Evolutionary conservation across 2,888 invertebrate genomes (phyloP).

Genomic region (Drosophila kambysellisi): DNA sequence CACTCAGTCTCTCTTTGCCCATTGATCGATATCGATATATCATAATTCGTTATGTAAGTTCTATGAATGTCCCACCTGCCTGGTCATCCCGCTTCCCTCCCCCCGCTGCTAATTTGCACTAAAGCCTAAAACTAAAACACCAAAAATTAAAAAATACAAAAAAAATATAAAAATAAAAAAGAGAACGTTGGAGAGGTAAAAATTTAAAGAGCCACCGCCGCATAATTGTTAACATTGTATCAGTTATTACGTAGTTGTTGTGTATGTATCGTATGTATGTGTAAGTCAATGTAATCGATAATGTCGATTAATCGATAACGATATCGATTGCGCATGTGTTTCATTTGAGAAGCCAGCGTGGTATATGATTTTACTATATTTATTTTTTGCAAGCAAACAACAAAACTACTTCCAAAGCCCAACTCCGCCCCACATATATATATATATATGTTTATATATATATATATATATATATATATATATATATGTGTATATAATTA

Average conservation of each 20-base stretch:
- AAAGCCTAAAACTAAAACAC: conserved; percentile 36
- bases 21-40: conserved; percentile 23
- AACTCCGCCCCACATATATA: neutral
- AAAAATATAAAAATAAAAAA: conserved; percentile 6
- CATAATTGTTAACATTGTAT: conserved; percentile 78
- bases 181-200: conserved; percentile 6
- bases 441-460: no score
- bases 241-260: conserved; percentile 79
- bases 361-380: conserved; percentile 50
- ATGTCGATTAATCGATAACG: conserved; percentile 31
- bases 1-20: conserved; percentile 11
- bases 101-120: conserved; percentile 53
- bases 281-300: conserved; percentile 61
- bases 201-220: conserved; percentile 67
- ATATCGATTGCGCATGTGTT: conserved; percentile 49
- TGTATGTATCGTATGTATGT: conserved; percentile 78
- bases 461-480: neutral
- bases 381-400: conserved; percentile 42
- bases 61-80: conserved; percentile 77
- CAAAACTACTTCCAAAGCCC: neutral
- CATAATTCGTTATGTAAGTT: conserved; percentile 60
- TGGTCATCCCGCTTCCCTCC: conserved; percentile 40
- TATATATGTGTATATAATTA: conserved; percentile 16
- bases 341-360: conserved; percentile 48
- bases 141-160: conserved; percentile 16